Conservation (phyloP, 1,140 invertebrate species). For the Proales similis region DNA sequence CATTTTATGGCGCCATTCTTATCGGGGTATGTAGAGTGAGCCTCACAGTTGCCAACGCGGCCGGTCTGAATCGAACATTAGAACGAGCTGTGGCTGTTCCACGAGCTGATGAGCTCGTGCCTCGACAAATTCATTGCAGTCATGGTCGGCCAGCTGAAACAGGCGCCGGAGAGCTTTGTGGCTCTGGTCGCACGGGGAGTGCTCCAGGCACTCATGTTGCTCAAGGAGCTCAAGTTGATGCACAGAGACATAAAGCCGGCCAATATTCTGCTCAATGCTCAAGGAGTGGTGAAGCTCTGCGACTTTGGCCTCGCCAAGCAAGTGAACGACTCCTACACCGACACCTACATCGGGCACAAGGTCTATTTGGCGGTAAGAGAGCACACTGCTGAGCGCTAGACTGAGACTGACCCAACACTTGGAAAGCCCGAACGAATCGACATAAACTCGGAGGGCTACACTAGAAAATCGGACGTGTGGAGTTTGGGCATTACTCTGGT, state of each 20-base stretch:
- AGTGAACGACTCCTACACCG: no score
- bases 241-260: conserved; percentile 56
- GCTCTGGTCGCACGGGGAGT: conserved; percentile 48
- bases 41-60: no score
- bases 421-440: conserved; percentile 92
- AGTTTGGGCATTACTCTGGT: conserved; percentile 90
- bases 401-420: conserved; percentile 99
- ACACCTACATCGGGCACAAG: no score
- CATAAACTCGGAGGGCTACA: no score
- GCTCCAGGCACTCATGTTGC: conserved; percentile 51
- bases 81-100: conserved; percentile 16
- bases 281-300: conserved; percentile 54
- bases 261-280: conserved; percentile 54
- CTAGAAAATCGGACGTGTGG: conserved; percentile 98
- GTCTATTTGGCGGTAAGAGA: conserved; percentile 98
- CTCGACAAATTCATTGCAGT: conserved; percentile 20
- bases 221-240: conserved; percentile 54
- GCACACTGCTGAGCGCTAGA: conserved; percentile 99
- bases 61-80: no score
- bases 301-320: no score
- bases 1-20: conserved; percentile 26
- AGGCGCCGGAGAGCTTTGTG: conserved; percentile 48
- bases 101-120: conserved; percentile 21
- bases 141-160: background rate
- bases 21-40: no score